Conservation (phyloP, 2,113 vertebrate species). For the Parotia lawesii region DNA sequence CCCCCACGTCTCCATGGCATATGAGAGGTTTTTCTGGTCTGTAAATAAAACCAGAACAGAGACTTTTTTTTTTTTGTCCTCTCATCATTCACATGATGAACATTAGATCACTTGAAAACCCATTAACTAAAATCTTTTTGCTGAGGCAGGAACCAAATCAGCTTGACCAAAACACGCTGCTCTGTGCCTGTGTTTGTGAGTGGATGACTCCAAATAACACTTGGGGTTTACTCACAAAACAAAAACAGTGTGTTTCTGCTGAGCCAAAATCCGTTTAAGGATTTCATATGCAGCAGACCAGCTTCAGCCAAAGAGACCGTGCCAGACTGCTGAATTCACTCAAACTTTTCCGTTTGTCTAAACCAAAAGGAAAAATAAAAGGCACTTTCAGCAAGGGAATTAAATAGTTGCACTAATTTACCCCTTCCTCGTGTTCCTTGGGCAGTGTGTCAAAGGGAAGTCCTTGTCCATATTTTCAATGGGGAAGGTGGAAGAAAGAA, state of each 20-base stretch:
- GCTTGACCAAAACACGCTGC: background rate
- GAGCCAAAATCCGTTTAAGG: constrained; percentile 17
- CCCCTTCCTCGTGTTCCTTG: background rate
- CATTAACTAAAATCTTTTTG: constrained; percentile 19
- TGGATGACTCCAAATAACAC: constrained; percentile 34
- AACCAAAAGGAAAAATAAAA: background rate
- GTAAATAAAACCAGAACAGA: background rate
- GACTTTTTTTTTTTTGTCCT: background rate
- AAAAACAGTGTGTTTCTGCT: constrained; percentile 26
- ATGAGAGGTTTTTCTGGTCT: background rate
- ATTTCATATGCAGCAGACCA: background rate
- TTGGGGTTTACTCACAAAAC: constrained; percentile 45
- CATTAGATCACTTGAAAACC: constrained; percentile 4
- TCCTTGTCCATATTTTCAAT: background rate
- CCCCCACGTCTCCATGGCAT: rapidly evolving
- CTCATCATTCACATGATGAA: background rate
- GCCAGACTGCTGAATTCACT: background rate
- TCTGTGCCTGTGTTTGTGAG: background rate
- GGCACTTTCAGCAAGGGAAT: background rate
- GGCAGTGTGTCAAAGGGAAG: background rate
- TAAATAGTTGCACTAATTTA: constrained; percentile 2
- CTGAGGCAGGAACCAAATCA: background rate
- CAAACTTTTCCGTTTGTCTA: constrained; percentile 18
- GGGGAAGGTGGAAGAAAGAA: background rate
- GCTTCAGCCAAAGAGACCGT: background rate